Percentiles rank a stretch among this genome's conserved stretches.
Evolutionary conservation across 2,797 vertebrate genomes (phyloP).

Genomic region (Australoheros facetus): DNA sequence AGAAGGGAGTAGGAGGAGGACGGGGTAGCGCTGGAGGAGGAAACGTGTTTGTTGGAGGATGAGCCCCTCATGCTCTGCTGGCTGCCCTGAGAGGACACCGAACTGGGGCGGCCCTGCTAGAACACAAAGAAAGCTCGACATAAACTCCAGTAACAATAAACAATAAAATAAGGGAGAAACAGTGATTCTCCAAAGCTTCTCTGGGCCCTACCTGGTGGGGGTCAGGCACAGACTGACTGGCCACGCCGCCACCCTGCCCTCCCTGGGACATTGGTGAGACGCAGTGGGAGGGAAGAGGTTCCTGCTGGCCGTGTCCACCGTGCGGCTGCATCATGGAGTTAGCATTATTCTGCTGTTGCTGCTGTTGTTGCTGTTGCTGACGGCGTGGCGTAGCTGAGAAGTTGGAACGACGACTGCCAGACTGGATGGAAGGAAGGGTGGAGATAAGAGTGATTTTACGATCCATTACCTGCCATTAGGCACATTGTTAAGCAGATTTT

Average conservation of each 20-base stretch:
- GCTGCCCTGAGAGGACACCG: slow-evolving; percentile 76
- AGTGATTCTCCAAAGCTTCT: neutral
- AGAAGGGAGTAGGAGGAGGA: slow-evolving; percentile 80
- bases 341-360: slow-evolving; percentile 65
- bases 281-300: slow-evolving; percentile 73
- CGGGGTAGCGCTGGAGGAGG: slow-evolving; percentile 67
- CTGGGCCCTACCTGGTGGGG: slow-evolving; percentile 71
- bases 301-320: slow-evolving; percentile 69
- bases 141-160: neutral
- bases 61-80: slow-evolving; percentile 79
- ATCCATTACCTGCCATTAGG: neutral
- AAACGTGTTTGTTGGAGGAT: slow-evolving; percentile 75
- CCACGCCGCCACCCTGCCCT: slow-evolving; percentile 56
- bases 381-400: slow-evolving; percentile 56
- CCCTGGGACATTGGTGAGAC: slow-evolving; percentile 77
- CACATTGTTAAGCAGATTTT: neutral
- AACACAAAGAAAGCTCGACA: neutral
- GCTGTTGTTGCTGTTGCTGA: slow-evolving; percentile 59
- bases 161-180: neutral
- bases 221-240: slow-evolving; percentile 67
- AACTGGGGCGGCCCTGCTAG: slow-evolving; percentile 73
- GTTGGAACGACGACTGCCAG: slow-evolving; percentile 67
- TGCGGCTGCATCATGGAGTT: slow-evolving; percentile 76
- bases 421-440: slow-evolving; percentile 45
- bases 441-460: neutral